Evolutionary conservation across 1,140 invertebrate genomes (phyloP).

Genomic region (Magallana angulata): DNA sequence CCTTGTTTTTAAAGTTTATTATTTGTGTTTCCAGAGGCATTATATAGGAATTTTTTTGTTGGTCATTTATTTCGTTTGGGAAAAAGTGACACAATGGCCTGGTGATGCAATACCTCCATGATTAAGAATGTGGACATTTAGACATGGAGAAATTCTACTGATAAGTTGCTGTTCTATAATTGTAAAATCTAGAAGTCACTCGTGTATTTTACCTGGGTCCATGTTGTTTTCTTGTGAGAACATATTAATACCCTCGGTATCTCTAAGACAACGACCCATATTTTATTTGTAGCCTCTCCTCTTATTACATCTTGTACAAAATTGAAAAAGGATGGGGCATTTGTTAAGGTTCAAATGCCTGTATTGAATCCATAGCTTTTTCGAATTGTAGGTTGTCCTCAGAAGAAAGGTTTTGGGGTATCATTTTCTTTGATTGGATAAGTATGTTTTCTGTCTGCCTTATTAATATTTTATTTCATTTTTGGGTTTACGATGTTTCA

Average conservation of each 20-base stretch:
- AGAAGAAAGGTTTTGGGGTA: too few relatives aligned
- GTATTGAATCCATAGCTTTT: slow-evolving; percentile 51
- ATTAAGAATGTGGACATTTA: slow-evolving; percentile 56
- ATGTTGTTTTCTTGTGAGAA: slow-evolving; percentile 54
- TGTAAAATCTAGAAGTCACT: slow-evolving; percentile 34
- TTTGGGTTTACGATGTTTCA: too few relatives aligned
- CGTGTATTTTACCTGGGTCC: slow-evolving; percentile 42
- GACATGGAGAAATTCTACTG: slow-evolving; percentile 52
- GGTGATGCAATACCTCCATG: slow-evolving; percentile 42
- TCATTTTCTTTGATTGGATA: too few relatives aligned
- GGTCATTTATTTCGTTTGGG: slow-evolving; percentile 52
- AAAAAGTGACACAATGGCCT: slow-evolving; percentile 38
- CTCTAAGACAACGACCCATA: slow-evolving; percentile 32
- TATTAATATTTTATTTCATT: too few relatives aligned
- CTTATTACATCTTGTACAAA: slow-evolving; percentile 48
- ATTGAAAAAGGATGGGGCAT: background rate
- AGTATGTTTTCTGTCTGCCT: too few relatives aligned
- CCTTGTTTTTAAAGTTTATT: slow-evolving; percentile 43
- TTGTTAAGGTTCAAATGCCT: slow-evolving; percentile 48
- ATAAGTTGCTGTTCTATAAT: slow-evolving; percentile 57
- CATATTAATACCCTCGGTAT: slow-evolving; percentile 48
- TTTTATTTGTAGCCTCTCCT: slow-evolving; percentile 6
- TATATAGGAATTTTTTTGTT: slow-evolving; percentile 7
- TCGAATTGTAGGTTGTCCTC: slow-evolving; percentile 28
- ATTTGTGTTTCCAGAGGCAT: background rate